phyloP scores from a whole-genome alignment of 1,140 invertebrate species.

The Drosophila mauritiana region DNA sequence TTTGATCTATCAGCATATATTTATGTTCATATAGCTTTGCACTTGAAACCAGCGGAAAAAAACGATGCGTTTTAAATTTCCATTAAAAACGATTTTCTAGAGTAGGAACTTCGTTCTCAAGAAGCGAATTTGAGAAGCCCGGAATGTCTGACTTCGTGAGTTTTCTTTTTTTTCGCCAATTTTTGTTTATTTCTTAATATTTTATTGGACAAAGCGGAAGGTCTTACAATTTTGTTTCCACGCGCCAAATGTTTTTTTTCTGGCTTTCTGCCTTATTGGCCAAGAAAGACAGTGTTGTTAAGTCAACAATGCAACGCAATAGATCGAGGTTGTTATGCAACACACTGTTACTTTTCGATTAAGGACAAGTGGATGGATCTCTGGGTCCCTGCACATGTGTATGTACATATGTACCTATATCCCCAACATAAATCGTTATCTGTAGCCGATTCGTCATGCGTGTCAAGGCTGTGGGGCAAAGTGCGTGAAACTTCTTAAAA shows the following conservation, averaged over 20 bases:
- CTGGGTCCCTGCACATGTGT: no score
- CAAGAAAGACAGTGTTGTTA: neutral
- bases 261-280: slow-evolving; percentile 15
- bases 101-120: slow-evolving; percentile 47
- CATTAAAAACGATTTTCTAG: slow-evolving; percentile 21
- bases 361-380: slow-evolving; percentile 7
- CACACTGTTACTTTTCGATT: neutral
- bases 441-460: slow-evolving; percentile 45
- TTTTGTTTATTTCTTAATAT: neutral
- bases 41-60: slow-evolving; percentile 48
- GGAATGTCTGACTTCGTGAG: slow-evolving; percentile 53
- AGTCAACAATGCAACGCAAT: neutral
- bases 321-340: no score
- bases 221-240: slow-evolving; percentile 34
- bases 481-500: slow-evolving; percentile 62
- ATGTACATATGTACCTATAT: neutral
- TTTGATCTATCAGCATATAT: slow-evolving; percentile 36
- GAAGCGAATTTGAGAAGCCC: slow-evolving; percentile 58
- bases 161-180: slow-evolving; percentile 3
- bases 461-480: slow-evolving; percentile 35
- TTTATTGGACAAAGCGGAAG: slow-evolving; percentile 15
- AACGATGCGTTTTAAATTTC: slow-evolving; percentile 54
- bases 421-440: slow-evolving; percentile 12
- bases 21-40: slow-evolving; percentile 28
- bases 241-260: slow-evolving; percentile 28